phyloP scores from a whole-genome alignment of 2,797 vertebrate genomes.

The Lemur catta region DNA sequence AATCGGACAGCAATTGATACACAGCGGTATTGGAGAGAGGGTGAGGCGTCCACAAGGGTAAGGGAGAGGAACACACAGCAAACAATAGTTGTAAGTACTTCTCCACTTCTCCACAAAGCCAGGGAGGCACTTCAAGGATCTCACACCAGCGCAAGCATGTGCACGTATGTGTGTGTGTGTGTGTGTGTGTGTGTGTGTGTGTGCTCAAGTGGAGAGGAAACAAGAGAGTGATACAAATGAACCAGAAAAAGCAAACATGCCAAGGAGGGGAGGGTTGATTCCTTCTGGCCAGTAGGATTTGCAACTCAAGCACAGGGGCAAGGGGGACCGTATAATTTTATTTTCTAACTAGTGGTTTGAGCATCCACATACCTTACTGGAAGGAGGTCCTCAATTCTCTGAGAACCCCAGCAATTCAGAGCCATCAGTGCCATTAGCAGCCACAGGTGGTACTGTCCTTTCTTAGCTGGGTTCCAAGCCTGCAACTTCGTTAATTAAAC shows the following conservation, averaged over 20 bases:
- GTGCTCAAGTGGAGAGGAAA: neutral
- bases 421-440: neutral
- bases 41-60: neutral
- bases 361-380: neutral
- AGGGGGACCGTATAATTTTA: neutral
- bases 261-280: neutral
- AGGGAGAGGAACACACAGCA: neutral
- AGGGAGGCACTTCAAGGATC: neutral
- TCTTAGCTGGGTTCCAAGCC: neutral
- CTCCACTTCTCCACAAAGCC: neutral
- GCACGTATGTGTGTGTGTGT: too few species aligned
- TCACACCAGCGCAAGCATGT: accelerated
- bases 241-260: neutral
- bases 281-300: neutral
- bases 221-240: neutral
- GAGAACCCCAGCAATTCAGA: neutral
- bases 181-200: too few species aligned
- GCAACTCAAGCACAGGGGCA: neutral
- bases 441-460: neutral
- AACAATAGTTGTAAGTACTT: neutral
- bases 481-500: neutral
- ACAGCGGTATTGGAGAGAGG: neutral
- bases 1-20: neutral
- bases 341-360: neutral
- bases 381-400: neutral